Conservation (phyloP, 2,797 vertebrate genomes). For the Phalanger gymnotis region DNA sequence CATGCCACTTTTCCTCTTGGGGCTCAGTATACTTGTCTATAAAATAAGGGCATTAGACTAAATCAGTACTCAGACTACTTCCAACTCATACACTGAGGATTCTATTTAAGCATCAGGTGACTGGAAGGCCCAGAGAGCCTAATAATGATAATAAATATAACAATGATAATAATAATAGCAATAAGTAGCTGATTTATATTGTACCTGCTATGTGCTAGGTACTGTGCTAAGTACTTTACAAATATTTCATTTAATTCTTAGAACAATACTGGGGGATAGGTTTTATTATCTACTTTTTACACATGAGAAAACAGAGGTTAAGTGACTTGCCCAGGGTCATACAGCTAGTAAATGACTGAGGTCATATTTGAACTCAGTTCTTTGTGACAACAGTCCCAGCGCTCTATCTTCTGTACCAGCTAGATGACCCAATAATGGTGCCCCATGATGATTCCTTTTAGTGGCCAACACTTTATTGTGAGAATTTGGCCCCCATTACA, state of each 20-base stretch:
- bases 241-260: not conserved
- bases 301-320: not conserved
- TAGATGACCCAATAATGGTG: too few relatives aligned
- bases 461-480: not conserved
- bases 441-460: not conserved
- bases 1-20: not conserved
- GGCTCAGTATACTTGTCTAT: not conserved
- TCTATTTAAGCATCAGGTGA: not conserved
- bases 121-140: not conserved
- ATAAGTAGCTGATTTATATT: not conserved
- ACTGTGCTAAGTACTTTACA: not conserved
- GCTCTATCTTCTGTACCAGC: too few relatives aligned
- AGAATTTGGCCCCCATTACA: not conserved
- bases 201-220: not conserved
- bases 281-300: not conserved
- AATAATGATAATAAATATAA: not conserved
- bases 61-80: not conserved
- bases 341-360: not conserved
- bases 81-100: not conserved
- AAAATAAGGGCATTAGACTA: not conserved
- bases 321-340: not conserved
- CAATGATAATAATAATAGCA: not conserved
- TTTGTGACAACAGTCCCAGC: not conserved
- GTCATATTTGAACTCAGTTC: not conserved
- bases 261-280: not conserved